Percentiles rank a stretch among this genome's conserved stretches.
These are phyloP conservation scores for Gallinago jamesoni DNA, from an alignment of 2,113 vertebrate species.

Conservation along the genomic window DNA sequence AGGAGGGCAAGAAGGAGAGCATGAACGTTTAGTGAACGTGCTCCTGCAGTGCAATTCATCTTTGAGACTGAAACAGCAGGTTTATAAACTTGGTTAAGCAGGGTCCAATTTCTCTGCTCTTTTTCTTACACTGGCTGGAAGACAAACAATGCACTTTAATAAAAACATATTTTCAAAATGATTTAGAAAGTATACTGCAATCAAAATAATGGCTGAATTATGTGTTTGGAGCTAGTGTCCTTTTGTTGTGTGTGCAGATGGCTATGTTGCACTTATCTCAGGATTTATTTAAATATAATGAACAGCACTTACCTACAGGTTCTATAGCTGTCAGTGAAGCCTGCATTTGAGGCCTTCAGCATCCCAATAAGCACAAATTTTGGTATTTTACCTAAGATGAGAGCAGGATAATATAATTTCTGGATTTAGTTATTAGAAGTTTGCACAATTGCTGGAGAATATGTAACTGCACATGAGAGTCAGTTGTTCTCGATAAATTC, in stretches of 20 bases:
- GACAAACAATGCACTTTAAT: background rate
- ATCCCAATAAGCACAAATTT: background rate
- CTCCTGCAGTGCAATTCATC: constrained; percentile 57
- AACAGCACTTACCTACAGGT: background rate
- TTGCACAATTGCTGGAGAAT: background rate
- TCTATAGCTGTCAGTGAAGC: background rate
- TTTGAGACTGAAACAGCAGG: constrained; percentile 46
- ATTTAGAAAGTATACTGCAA: constrained; percentile 1
- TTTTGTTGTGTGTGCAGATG: background rate
- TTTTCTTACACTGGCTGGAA: constrained; percentile 17
- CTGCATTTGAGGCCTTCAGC: background rate
- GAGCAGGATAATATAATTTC: background rate
- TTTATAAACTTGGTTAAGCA: constrained; percentile 46
- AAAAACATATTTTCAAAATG: background rate
- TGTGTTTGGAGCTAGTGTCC: background rate
- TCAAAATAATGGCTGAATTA: constrained; percentile 16
- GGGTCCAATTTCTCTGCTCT: background rate
- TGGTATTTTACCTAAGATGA: background rate
- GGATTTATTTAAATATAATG: background rate
- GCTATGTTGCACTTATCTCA: background rate
- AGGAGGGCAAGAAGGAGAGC: constrained; percentile 55
- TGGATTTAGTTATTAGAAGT: background rate
- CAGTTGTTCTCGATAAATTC: background rate
- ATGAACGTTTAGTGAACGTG: constrained; percentile 36
- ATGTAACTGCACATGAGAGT: background rate